Base-by-base conservation (phyloP, 2,113 vertebrate species). In the Vombatus ursinus region DNA sequence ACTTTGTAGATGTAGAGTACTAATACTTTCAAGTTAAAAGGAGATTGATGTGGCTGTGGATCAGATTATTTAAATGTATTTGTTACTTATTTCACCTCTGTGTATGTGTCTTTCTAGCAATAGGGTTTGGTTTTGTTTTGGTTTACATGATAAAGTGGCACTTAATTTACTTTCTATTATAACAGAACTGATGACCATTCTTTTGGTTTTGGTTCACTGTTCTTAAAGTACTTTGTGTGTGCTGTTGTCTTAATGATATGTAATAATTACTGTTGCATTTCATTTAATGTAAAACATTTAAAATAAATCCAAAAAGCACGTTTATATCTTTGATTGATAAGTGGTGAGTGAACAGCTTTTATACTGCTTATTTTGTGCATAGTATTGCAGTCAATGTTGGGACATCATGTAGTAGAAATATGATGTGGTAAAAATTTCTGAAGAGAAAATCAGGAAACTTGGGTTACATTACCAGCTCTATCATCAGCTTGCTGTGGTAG, bases 301-400 rank as follows among this genome's bases (percentile, higher is more conserved):
- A 97, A 98, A 99, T 98, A 98, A 99, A 98, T 94, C 91, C 91
- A 90, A 95, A 92, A 96, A 97, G 89, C 89, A 89, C 91, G 68
- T 94, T 77, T 77, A 28, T 49, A 0, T 94, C 90, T 95, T 25
- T 96, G 47, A 77, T 92, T 57, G 28, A 48, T 84, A 11, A 28
- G 49, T 94, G 10, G 91, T 95, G 11, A 84, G 22, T 8, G 19
- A 44, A 44, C 19, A 84, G 19, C 19, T 44, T 84, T 84, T 84
- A 23, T 44, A 44, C 37, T 44, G 37, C 7, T 84, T 44, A 84
- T 84, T 77, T 84, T 84, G 19, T 84, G 37, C 31, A 37, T 68
- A 68, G 16, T 68, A 68, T 16, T 16, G 61, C 16, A 84, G n/a
- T 84, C 68, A 84, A 0, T 14, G 7, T 19, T 77, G 61, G 14